Percentiles rank a stretch among this genome's conserved stretches.
These are phyloP conservation scores for Eulemur mongoz DNA, from an alignment of 2,797 vertebrate genomes.

Conservation along the genomic window DNA sequence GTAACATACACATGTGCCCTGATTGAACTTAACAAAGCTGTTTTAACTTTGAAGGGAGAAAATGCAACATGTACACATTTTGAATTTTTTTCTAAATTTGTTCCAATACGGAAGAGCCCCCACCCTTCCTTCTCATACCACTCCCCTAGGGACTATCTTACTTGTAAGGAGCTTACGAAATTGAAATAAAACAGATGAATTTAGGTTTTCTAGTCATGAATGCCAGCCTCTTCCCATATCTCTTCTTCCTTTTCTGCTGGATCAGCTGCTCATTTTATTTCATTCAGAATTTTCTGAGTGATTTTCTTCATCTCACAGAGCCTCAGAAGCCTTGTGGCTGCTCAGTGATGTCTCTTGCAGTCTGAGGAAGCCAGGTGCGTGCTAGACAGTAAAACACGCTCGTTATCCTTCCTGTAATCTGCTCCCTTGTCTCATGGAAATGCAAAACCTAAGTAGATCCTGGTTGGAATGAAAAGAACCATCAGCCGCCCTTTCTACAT, in stretches of 20 bases:
- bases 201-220: neutral
- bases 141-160: neutral
- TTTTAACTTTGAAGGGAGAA: neutral
- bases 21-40: neutral
- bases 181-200: neutral
- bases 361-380: neutral
- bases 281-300: conserved; percentile 38
- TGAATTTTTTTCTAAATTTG: neutral
- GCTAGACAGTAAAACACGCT: neutral
- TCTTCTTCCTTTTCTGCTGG: neutral
- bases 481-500: neutral
- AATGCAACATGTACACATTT: neutral
- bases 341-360: neutral
- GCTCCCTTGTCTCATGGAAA: neutral
- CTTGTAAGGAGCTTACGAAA: neutral
- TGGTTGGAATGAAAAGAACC: neutral
- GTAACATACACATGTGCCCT: neutral
- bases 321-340: neutral
- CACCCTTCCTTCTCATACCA: neutral
- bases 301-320: conserved; percentile 9
- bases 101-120: neutral
- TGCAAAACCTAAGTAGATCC: neutral
- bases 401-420: neutral
- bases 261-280: neutral
- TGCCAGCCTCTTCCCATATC: neutral